These are phyloP conservation scores for Linyphia triangularis DNA, from an alignment of 2,888 invertebrate genomes.

Conservation along the genomic window DNA sequence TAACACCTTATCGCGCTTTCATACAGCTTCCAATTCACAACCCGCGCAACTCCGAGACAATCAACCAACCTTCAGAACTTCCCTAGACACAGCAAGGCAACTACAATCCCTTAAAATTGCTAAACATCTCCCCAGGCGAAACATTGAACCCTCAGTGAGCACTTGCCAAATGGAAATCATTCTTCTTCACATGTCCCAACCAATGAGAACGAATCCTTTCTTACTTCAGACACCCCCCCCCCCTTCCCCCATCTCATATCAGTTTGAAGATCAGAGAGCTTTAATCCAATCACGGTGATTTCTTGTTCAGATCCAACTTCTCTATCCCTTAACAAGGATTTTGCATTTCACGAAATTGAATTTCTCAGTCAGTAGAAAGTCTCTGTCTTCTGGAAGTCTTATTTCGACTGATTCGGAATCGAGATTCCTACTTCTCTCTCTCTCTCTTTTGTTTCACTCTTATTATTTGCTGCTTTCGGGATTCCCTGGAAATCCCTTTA, in stretches of 20 bases:
- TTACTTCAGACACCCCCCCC: neutral
- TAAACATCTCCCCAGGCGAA: neutral
- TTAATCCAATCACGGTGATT: slow-evolving; percentile 63
- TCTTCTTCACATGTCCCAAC: neutral
- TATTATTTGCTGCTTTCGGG: slow-evolving; percentile 25
- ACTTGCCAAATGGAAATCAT: slow-evolving; percentile 38
- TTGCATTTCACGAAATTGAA: slow-evolving; percentile 63
- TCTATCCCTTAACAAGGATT: slow-evolving; percentile 50
- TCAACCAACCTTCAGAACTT: neutral
- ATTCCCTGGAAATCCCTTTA: slow-evolving; percentile 14
- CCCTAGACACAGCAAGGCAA: neutral
- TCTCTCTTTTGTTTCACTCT: slow-evolving; percentile 25
- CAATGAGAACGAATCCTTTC: neutral
- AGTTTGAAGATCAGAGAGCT: slow-evolving; percentile 58
- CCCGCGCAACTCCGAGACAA: neutral
- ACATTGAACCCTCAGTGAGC: no score
- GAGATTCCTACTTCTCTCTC: neutral
- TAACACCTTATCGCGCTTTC: no score
- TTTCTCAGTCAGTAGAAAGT: slow-evolving; percentile 25
- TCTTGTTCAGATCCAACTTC: slow-evolving; percentile 53
- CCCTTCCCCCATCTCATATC: slow-evolving; percentile 46
- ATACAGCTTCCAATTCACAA: neutral
- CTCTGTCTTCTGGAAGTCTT: neutral
- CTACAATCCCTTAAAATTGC: neutral
- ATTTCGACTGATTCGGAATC: slow-evolving; percentile 20